A percentile compares a stretch with the other conserved stretches of the same genome.
Conservation (phyloP, 2,888 invertebrate species). For the Phyllotreta cruciferae region DNA sequence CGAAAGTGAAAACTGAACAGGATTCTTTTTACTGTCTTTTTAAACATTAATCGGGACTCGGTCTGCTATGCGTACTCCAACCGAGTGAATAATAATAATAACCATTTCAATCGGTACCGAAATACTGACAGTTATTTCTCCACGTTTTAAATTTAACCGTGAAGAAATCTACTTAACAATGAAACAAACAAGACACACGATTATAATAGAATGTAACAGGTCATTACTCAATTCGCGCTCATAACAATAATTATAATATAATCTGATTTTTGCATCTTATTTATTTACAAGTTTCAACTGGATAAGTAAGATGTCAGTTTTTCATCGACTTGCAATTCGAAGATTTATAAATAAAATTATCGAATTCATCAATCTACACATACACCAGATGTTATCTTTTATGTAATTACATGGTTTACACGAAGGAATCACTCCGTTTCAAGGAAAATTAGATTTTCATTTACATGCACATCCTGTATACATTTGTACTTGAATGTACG, state of each 20-base stretch:
- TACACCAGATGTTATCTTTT: too few species aligned
- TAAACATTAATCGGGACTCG: too few species aligned
- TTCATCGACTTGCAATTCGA: too few species aligned
- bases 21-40: too few species aligned
- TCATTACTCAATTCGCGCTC: slow-evolving; percentile 16
- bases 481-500: not conserved
- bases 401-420: too few species aligned
- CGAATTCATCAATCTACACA: too few species aligned
- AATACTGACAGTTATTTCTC: not conserved
- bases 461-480: slow-evolving; percentile 18
- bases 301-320: too few species aligned
- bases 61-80: too few species aligned
- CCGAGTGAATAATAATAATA: too few species aligned
- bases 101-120: too few species aligned
- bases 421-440: not conserved
- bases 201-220: slow-evolving; percentile 20
- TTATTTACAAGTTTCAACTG: not conserved
- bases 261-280: slow-evolving; percentile 3
- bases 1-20: too few species aligned
- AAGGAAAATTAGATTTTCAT: slow-evolving; percentile 7
- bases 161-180: slow-evolving; percentile 16
- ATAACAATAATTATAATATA: slow-evolving; percentile 24
- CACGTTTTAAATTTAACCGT: slow-evolving; percentile 4
- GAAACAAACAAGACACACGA: not conserved
- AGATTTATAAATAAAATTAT: too few species aligned